Evolutionary conservation across 2,797 vertebrate species (phyloP).

Genomic region (Buphagus erythrorhynchus): DNA sequence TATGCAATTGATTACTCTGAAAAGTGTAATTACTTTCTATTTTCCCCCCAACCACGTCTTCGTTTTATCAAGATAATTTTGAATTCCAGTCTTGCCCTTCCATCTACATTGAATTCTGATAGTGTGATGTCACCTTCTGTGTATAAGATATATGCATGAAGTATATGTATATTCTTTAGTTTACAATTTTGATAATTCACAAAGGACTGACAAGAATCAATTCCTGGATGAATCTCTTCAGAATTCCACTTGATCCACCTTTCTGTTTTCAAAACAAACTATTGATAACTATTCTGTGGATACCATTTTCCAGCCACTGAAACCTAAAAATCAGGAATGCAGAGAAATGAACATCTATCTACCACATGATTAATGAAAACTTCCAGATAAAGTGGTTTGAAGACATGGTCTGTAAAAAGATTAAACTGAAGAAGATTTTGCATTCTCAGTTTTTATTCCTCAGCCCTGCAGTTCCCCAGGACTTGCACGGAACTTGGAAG

Average conservation of each 20-base stretch:
- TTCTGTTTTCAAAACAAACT: background rate
- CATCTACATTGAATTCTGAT: background rate
- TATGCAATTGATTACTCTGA: background rate
- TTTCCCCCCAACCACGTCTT: fast-evolving
- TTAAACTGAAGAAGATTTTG: background rate
- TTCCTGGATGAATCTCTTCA: background rate
- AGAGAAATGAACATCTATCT: background rate
- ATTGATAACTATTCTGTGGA: background rate
- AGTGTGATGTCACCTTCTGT: background rate
- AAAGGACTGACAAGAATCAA: background rate
- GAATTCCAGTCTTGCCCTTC: background rate
- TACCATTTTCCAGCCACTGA: background rate
- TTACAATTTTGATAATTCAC: background rate
- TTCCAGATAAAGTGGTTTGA: background rate
- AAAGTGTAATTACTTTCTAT: background rate
- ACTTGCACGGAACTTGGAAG: background rate
- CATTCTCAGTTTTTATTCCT: background rate
- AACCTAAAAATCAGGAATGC: background rate
- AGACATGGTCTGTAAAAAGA: background rate
- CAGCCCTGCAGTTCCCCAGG: background rate
- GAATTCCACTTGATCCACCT: background rate
- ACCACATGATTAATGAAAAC: background rate
- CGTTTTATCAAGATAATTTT: background rate
- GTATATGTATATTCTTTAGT: background rate
- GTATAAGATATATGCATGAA: background rate